Percentiles rank a stretch among this genome's conserved stretches.
Conservation (phyloP, 2,888 invertebrate genomes). For the Galerucella calmariensis region DNA sequence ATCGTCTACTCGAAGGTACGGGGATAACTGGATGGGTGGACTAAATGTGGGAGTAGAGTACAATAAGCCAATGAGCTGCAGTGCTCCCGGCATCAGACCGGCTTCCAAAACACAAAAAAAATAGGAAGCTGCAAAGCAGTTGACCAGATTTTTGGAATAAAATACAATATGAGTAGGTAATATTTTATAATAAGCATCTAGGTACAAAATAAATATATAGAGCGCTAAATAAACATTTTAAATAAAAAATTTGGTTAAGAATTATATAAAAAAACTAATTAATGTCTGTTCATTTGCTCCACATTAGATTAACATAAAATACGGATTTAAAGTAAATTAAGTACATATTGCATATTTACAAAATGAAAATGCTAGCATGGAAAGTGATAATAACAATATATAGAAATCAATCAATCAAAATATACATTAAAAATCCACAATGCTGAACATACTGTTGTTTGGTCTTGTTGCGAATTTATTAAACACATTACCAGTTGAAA, state of each 20-base stretch:
- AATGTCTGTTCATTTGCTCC: conserved; percentile 5
- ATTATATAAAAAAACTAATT: neutral
- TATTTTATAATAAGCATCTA: neutral
- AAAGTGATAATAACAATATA: neutral
- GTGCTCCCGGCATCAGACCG: too few relatives aligned
- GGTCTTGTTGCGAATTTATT: too few relatives aligned
- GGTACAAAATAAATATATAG: conserved; percentile 3
- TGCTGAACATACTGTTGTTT: too few relatives aligned
- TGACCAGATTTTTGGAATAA: neutral
- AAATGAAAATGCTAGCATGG: neutral
- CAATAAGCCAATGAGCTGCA: too few relatives aligned
- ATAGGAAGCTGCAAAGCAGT: too few relatives aligned
- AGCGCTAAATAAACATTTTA: neutral
- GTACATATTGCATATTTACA: conserved; percentile 3
- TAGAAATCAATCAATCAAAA: too few relatives aligned
- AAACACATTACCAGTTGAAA: too few relatives aligned
- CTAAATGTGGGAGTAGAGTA: too few relatives aligned
- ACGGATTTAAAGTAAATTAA: neutral
- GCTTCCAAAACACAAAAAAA: too few relatives aligned
- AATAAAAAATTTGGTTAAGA: neutral
- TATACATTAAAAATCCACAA: neutral
- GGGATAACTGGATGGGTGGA: too few relatives aligned
- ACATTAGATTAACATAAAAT: neutral
- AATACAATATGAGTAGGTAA: neutral
- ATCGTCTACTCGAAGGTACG: too few relatives aligned